Conservation (phyloP, 2,888 invertebrate genomes). For the Diplazon laetatorius region DNA sequence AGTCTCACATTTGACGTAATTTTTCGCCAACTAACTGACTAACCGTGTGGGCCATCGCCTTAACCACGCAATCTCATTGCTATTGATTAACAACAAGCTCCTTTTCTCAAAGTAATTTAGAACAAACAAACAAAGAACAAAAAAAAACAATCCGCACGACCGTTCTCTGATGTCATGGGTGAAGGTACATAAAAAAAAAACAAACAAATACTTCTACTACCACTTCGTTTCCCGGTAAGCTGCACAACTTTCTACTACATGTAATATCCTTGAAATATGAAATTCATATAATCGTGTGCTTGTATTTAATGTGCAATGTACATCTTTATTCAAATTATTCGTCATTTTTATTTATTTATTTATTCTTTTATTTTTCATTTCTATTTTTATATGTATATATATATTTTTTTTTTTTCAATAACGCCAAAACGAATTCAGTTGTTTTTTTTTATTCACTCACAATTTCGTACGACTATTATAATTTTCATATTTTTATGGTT, state of each 20-base stretch:
- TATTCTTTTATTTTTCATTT: too few species aligned
- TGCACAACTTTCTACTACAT: slow-evolving; percentile 69
- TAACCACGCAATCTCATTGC: slow-evolving; percentile 58
- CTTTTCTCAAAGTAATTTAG: slow-evolving; percentile 33
- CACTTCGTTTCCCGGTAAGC: slow-evolving; percentile 78
- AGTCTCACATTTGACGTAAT: slow-evolving; percentile 5
- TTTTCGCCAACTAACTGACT: slow-evolving; percentile 42
- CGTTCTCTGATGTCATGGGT: slow-evolving; percentile 78
- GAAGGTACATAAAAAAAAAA: slow-evolving; percentile 74
- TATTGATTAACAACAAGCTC: slow-evolving; percentile 79
- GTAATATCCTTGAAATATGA: slow-evolving; percentile 61
- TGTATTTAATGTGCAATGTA: slow-evolving; percentile 81
- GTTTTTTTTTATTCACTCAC: background rate
- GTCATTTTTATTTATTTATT: too few species aligned
- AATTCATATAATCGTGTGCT: slow-evolving; percentile 59
- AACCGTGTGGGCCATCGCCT: slow-evolving; percentile 25
- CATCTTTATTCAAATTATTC: slow-evolving; percentile 65
- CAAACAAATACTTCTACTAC: slow-evolving; percentile 58
- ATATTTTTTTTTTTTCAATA: slow-evolving; percentile 47
- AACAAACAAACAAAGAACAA: slow-evolving; percentile 14
- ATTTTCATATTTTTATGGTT: slow-evolving; percentile 56
- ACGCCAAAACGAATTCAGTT: slow-evolving; percentile 36
- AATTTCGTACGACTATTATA: slow-evolving; percentile 50
- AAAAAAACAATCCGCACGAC: slow-evolving; percentile 57
- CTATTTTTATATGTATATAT: too few species aligned